Evolutionary conservation across 2,113 vertebrate species (phyloP).

Genomic region (Girardinichthys multiradiatus): DNA sequence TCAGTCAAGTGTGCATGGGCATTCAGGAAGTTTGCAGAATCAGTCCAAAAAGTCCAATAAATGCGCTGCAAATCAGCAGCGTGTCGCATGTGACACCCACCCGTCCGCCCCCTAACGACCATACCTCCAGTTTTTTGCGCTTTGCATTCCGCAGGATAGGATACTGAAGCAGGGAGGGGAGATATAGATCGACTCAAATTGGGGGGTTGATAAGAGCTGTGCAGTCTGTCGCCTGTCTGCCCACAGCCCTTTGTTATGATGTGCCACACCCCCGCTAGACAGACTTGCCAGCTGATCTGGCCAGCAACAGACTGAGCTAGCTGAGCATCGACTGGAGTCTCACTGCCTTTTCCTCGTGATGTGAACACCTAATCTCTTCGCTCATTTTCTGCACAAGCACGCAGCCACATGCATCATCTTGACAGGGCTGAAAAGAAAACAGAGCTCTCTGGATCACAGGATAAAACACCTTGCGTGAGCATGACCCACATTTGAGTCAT

Average conservation of each 20-base stretch:
- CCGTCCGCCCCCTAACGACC: no score
- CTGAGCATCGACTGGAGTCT: slow-evolving; percentile 76
- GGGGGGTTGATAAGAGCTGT: slow-evolving; percentile 71
- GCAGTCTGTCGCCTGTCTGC: slow-evolving; percentile 75
- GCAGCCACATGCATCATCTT: slow-evolving; percentile 11
- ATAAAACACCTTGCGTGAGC: slow-evolving; percentile 11
- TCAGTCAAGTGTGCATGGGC: slow-evolving; percentile 5
- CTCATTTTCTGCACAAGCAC: slow-evolving; percentile 7
- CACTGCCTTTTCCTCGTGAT: slow-evolving; percentile 32
- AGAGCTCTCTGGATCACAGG: slow-evolving; percentile 11
- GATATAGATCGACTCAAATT: slow-evolving; percentile 60
- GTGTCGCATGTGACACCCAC: slow-evolving; percentile 9
- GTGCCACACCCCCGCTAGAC: slow-evolving; percentile 85
- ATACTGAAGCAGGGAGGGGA: slow-evolving; percentile 11
- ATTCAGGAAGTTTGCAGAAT: slow-evolving; percentile 51
- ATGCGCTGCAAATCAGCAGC: slow-evolving; percentile 5
- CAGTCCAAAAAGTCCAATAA: slow-evolving; percentile 7
- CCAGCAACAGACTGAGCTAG: slow-evolving; percentile 89
- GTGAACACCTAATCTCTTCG: slow-evolving; percentile 20
- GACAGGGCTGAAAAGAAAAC: slow-evolving; percentile 35
- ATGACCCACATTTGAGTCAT: slow-evolving; percentile 33
- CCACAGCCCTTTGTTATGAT: slow-evolving; percentile 84
- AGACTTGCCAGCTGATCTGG: slow-evolving; percentile 86
- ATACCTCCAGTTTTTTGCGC: slow-evolving; percentile 10
- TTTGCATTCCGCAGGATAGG: slow-evolving; percentile 55